These are phyloP conservation scores for Rotaria magnacalcarata DNA, from an alignment of 2,888 invertebrate species.

Conservation along the genomic window DNA sequence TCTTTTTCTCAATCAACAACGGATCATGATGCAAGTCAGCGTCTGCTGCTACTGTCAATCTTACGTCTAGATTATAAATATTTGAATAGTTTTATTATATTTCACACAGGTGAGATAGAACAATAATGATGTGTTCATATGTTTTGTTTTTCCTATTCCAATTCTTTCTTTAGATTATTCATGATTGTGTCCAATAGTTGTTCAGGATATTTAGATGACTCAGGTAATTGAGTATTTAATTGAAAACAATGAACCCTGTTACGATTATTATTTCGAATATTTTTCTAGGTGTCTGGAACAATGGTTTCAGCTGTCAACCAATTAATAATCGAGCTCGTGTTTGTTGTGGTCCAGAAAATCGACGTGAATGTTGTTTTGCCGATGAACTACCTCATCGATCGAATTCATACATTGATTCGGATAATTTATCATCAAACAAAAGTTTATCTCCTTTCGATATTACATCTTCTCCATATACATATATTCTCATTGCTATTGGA, in stretches of 20 bases:
- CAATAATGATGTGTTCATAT: not conserved
- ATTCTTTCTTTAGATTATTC: too few species aligned
- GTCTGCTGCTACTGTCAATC: not conserved
- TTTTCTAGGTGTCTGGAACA: conserved; percentile 4
- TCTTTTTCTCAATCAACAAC: not conserved
- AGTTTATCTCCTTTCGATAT: not conserved
- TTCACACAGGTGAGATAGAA: not conserved
- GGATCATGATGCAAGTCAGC: conserved; percentile 18
- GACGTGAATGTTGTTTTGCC: conserved; percentile 9
- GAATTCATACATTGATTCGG: not conserved
- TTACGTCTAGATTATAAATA: not conserved
- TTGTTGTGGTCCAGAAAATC: not conserved
- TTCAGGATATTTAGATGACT: conserved; percentile 3
- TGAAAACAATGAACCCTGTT: too few species aligned
- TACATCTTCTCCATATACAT: not conserved
- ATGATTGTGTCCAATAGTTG: not conserved
- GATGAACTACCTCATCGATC: conserved; percentile 12
- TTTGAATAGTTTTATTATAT: not conserved
- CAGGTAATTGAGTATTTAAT: not conserved
- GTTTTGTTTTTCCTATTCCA: too few species aligned
- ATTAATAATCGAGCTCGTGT: not conserved
- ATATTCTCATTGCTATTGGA: not conserved
- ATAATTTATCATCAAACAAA: not conserved
- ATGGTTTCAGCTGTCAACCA: conserved; percentile 23
- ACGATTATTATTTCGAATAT: too few species aligned